Base-by-base conservation (phyloP, 1,140 invertebrate genomes). In the Hylyphantes graminicola region DNA sequence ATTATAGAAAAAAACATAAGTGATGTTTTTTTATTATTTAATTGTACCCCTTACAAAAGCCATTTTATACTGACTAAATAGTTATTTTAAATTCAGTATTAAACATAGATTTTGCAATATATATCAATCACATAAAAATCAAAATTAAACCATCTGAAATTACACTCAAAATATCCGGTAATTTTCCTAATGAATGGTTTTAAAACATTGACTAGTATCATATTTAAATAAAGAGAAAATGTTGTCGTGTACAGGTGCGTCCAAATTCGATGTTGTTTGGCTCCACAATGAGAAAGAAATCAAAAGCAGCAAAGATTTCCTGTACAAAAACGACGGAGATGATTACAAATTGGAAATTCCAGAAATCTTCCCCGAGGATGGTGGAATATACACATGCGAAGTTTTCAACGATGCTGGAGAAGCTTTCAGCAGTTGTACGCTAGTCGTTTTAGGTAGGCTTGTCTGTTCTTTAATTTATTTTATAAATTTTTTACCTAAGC, bases 221-320 rank as follows among this genome's bases (percentile, higher is more conserved):
- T 61, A 17, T 17, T 61, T 17, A 3, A 61, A 35, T 61, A 59
- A 10, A 10, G 17, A 61, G 12, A 61, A 61, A 61, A 61, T 15
- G 3, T 61, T 1, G 12, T 61, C 1, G 1, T 15, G 57, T 61
- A 15, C 67, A 86, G 87, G 82, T 67, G 67, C 79, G 57, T 76
- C 80, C 8, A 21, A 76, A 53, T 88, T 87, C 51, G 87, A 88
- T 68, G 86, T 87, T 13, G 83, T 88, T 13, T 99, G 97, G 97
- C 91, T 98, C 64, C 96, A 98, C 90, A 97, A 98, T 89, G 97
- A 97, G 90, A 97, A 97, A 89, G 96, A 98, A 90, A 97, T 99
- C 87, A 97, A 97, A 90, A 95, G 96, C 0, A 96, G 95, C 89
- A 98, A 97, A 90, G 97, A 98, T 90, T 98, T 99, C 92, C 93